Evolutionary conservation across 2,888 invertebrate genomes (phyloP).

Genomic region (Eueremaeus valkanovi): DNA sequence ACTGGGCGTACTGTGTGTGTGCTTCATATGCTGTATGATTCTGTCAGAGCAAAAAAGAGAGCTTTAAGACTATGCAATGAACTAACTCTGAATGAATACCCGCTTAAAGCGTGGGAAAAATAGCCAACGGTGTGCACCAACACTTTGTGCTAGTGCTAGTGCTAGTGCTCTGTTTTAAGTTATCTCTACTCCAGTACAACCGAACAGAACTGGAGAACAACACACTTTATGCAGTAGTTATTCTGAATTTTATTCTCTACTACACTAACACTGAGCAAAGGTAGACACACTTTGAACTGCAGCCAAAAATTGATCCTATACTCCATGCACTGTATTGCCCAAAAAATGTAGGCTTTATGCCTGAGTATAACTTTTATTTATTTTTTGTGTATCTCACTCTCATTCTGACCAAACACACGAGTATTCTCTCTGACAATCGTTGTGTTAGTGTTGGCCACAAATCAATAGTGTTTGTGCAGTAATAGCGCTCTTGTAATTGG

Average conservation of each 20-base stretch:
- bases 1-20: background rate
- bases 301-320: slow-evolving; percentile 23
- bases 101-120: slow-evolving; percentile 33
- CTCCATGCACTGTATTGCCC: background rate
- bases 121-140: slow-evolving; percentile 13
- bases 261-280: slow-evolving; percentile 15
- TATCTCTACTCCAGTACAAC: slow-evolving; percentile 1
- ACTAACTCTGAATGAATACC: slow-evolving; percentile 8
- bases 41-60: slow-evolving; percentile 14
- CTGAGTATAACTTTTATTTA: slow-evolving; percentile 15
- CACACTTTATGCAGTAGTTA: slow-evolving; percentile 20
- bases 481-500: slow-evolving; percentile 18
- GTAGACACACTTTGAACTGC: slow-evolving; percentile 5
- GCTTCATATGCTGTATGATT: slow-evolving; percentile 27
- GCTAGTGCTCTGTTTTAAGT: background rate
- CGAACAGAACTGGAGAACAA: too few relatives aligned
- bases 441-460: slow-evolving; percentile 15
- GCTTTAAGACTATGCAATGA: slow-evolving; percentile 21
- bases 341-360: background rate
- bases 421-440: background rate
- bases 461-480: slow-evolving; percentile 13
- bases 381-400: background rate
- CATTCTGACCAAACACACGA: background rate
- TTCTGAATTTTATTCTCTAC: slow-evolving; percentile 17
- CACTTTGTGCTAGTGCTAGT: background rate